Evolutionary conservation across 2,797 vertebrate species (phyloP), one percentile per base, ranked within the genome.

Genomic region (Spheniscus humboldti): DNA sequence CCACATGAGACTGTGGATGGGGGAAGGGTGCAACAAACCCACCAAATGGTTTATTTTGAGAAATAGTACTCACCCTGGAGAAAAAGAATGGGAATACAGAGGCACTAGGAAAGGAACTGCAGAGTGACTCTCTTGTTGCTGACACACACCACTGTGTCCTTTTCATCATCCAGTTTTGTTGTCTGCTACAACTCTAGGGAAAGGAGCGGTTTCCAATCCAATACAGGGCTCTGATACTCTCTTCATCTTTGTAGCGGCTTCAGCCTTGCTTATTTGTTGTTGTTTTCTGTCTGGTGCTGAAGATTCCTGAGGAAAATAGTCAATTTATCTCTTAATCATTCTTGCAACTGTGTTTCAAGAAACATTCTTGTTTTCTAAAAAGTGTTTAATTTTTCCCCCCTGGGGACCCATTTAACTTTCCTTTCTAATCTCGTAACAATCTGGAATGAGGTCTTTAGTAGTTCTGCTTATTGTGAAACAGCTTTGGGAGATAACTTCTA

Each of bases 381-480:
- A 73, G 81, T 97, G 90, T 96, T 97, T 96, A 11, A 95, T 97
- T 96, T 97, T 66, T 9, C 31, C 84, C 66, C 88, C 71, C 37
- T n/a, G 35, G 75, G 95, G 89, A 96, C 50, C 48, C 83, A 96
- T 86, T 96, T 97, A 97, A 98, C 97, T 98, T 97, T 85, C 96
- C 85, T 94, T 97, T 92, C 84, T 97, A 97, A 97, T 97, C 97
- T 95, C 90, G 68, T 93, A 92, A 81, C 94, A 96, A 91, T 73
- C 64, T 82, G 85, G 68, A 95, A 97, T 86, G 89, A 90, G 91
- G 89, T 92, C 96, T 90, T 96, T 96, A 93, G 92, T 96, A 94
- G 92, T 96, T 96, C 73, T 81, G 90, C 76, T 95, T 96, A 76
- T 96, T 97, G 95, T 93, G 92, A 96, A 97, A 97, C 66, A 93